A percentile compares a stretch with the other conserved stretches of the same genome.
Evolutionary conservation across 2,888 invertebrate genomes (phyloP).

Genomic region (Amorpha juglandis): DNA sequence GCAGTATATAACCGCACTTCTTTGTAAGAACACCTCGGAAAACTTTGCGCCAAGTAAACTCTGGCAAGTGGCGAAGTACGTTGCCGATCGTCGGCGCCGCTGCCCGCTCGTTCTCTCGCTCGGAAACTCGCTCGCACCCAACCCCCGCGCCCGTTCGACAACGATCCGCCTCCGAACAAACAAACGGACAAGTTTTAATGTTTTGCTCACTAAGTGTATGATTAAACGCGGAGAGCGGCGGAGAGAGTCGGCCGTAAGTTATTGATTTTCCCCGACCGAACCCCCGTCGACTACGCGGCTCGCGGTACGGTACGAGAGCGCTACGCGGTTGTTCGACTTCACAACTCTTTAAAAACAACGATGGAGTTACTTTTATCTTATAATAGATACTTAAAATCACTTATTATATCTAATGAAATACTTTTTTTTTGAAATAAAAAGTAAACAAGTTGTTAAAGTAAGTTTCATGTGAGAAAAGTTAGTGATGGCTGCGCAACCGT

Average conservation of each 20-base stretch:
- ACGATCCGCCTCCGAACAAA: conserved; percentile 77
- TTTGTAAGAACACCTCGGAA: conserved; percentile 81
- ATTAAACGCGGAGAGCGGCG: conserved; percentile 84
- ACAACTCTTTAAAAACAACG: conserved; percentile 53
- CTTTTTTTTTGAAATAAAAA: conserved; percentile 53
- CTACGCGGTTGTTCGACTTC: conserved; percentile 60
- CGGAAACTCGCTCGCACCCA: conserved; percentile 49
- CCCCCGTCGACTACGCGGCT: conserved; percentile 79
- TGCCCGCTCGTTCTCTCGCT: conserved; percentile 56
- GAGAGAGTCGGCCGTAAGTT: conserved; percentile 84
- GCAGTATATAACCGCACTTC: conserved; percentile 80
- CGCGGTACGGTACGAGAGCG: conserved; percentile 65
- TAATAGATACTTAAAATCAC: conserved; percentile 46
- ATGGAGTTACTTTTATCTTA: conserved; percentile 60
- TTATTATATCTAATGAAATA: conserved; percentile 51
- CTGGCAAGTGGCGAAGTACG: conserved; percentile 57
- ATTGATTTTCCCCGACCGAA: conserved; percentile 84
- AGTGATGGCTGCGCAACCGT: conserved; percentile 69
- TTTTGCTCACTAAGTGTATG: conserved; percentile 85
- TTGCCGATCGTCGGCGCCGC: conserved; percentile 54
- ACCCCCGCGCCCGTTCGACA: conserved; percentile 57
- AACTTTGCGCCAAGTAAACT: conserved; percentile 82
- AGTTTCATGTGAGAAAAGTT: conserved; percentile 77
- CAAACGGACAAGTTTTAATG: conserved; percentile 85
- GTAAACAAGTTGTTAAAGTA: conserved; percentile 65